Evolutionary conservation across 2,797 vertebrate species (phyloP).

Genomic region (Esox lucius): DNA sequence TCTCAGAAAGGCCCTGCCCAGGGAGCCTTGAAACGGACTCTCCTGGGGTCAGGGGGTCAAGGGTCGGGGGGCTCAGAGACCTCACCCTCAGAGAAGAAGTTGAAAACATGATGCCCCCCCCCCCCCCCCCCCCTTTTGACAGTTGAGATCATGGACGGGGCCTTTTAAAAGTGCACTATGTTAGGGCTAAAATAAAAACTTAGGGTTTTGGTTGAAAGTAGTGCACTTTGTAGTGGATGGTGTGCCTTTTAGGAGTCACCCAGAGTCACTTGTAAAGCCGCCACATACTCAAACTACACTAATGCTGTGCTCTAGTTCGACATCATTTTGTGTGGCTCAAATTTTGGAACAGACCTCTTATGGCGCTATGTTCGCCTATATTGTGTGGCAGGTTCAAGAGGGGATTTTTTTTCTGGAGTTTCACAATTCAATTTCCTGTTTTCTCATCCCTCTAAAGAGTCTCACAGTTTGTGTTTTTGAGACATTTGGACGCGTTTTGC

Average conservation of each 20-base stretch:
- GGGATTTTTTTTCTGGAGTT: constrained; percentile 59
- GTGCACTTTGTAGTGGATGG: not conserved
- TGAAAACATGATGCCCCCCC: constrained; percentile 81
- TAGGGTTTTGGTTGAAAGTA: not conserved
- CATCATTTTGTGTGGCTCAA: too few species aligned
- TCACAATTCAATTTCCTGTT: constrained; percentile 50
- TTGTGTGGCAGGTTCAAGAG: not conserved
- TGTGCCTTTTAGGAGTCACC: not conserved
- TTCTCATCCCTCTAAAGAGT: constrained; percentile 16
- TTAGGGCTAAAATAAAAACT: not conserved
- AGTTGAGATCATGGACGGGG: constrained; percentile 5
- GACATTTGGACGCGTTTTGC: constrained; percentile 27
- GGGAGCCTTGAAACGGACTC: constrained; percentile 79
- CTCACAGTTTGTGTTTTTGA: not conserved
- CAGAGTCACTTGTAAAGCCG: constrained; percentile 18
- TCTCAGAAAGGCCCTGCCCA: constrained; percentile 29
- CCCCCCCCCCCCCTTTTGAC: constrained; percentile 4
- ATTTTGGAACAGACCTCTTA: too few species aligned
- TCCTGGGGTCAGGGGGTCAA: constrained; percentile 59
- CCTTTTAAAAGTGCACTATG: too few species aligned
- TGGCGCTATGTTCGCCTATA: too few species aligned
- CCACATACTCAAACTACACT: too few species aligned
- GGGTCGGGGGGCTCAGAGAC: constrained; percentile 80
- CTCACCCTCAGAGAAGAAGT: constrained; percentile 90
- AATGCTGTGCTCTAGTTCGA: too few species aligned